A percentile compares a stretch with the other conserved stretches of the same genome.
Conservation (phyloP, 2,888 invertebrate genomes). For the Caenorhabditis sp. region DNA sequence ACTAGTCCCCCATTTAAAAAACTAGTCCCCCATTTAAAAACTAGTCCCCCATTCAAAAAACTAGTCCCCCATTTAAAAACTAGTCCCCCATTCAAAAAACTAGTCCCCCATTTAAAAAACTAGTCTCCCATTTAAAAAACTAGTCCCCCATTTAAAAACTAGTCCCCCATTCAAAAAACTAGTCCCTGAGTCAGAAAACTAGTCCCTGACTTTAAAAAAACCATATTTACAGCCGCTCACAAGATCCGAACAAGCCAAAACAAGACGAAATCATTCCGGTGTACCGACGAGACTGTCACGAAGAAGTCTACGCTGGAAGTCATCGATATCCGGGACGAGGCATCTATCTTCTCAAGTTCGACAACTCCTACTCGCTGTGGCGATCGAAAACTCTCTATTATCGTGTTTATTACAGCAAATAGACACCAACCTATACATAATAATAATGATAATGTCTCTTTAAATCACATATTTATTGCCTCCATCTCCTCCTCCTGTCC, state of each 20-base stretch:
- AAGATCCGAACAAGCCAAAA: constrained; percentile 74
- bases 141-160: too few relatives aligned
- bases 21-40: too few relatives aligned
- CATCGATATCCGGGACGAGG: constrained; percentile 96
- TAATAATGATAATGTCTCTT: too few relatives aligned
- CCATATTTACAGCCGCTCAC: not conserved
- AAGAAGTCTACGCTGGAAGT: constrained; percentile 95
- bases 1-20: too few relatives aligned
- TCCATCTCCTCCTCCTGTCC: not conserved
- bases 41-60: too few relatives aligned
- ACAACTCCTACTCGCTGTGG: constrained; percentile 98
- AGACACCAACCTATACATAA: constrained; percentile 1
- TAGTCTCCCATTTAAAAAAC: too few relatives aligned
- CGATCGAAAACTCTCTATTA: constrained; percentile 98
- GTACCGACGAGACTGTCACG: constrained; percentile 93
- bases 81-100: too few relatives aligned
- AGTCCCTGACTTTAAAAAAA: too few relatives aligned
- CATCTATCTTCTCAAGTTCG: constrained; percentile 96
- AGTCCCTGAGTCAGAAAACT: too few relatives aligned
- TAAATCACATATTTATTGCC: not conserved
- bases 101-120: too few relatives aligned
- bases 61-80: too few relatives aligned
- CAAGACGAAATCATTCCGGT: constrained; percentile 88
- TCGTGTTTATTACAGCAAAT: constrained; percentile 87
- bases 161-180: too few relatives aligned